Conservation (phyloP, 37 sponge, comb jelly and placozoan genomes). For the Theonella swinhoei region DNA sequence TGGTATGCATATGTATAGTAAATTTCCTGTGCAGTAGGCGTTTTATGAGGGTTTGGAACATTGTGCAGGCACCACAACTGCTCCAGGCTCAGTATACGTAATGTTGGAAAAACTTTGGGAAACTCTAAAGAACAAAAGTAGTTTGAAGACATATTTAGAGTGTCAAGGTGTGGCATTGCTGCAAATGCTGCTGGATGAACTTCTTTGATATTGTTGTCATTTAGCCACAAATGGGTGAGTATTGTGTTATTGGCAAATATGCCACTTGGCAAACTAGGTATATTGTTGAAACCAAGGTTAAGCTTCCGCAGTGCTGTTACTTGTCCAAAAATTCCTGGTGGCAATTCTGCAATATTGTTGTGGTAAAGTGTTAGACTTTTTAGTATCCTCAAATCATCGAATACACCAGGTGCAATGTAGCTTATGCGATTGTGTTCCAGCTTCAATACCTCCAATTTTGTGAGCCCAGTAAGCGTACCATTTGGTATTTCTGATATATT, state of each 20-base stretch:
- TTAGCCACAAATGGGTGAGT: slow-evolving; percentile 4
- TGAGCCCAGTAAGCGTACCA: neutral
- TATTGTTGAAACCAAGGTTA: no score
- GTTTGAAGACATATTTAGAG: slow-evolving; percentile 52
- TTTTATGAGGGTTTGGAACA: slow-evolving; percentile 1
- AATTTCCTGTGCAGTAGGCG: neutral
- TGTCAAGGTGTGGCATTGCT: slow-evolving; percentile 15
- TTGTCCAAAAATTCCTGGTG: no score
- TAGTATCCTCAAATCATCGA: neutral
- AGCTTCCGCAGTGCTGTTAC: no score
- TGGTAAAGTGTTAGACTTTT: neutral
- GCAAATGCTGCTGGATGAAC: slow-evolving; percentile 27
- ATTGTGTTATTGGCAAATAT: neutral
- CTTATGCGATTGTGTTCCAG: slow-evolving; percentile 28
- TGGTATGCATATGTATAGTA: slow-evolving; percentile 68
- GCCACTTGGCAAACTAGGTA: neutral
- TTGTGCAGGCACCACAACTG: slow-evolving; percentile 4
- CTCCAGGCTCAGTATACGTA: slow-evolving; percentile 26
- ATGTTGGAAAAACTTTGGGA: slow-evolving; percentile 59
- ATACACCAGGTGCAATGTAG: neutral
- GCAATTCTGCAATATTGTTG: slow-evolving; percentile 41
- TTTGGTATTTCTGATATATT: neutral
- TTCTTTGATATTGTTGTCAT: slow-evolving; percentile 25
- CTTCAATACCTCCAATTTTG: neutral
- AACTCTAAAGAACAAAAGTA: slow-evolving; percentile 14